Percentiles rank a stretch among this genome's conserved stretches.
phyloP scores from a whole-genome alignment of 1,140 invertebrate genomes.

The Camponotus floridanus region DNA sequence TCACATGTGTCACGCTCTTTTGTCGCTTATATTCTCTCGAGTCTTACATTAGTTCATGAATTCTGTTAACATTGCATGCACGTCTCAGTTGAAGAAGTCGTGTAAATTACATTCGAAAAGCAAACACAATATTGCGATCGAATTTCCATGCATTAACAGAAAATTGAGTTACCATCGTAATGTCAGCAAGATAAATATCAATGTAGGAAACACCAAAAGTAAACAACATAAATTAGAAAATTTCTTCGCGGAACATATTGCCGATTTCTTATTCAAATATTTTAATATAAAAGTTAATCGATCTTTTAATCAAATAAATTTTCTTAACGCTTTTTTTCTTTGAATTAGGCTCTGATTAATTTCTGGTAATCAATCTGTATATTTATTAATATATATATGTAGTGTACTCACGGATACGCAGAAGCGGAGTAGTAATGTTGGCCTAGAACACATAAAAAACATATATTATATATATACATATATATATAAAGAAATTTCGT shows the following conservation, averaged over 20 bases:
- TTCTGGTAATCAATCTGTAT: too few species aligned
- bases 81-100: not conserved
- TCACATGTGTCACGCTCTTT: not conserved
- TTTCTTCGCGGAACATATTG: not conserved
- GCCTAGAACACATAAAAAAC: too few species aligned
- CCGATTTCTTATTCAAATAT: not conserved
- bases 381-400: too few species aligned
- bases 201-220: too few species aligned
- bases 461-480: too few species aligned
- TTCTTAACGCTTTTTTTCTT: too few species aligned
- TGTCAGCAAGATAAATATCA: not conserved
- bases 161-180: slow-evolving; percentile 4
- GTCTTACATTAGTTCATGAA: not conserved
- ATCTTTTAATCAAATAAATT: too few species aligned
- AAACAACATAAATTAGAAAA: not conserved
- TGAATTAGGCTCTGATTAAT: too few species aligned
- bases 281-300: too few species aligned
- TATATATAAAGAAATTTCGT: too few species aligned
- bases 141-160: slow-evolving; percentile 12
- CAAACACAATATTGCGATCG: slow-evolving; percentile 2
- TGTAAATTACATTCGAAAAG: slow-evolving; percentile 5
- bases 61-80: not conserved
- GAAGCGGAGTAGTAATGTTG: too few species aligned
- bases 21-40: not conserved
- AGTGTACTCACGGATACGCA: too few species aligned